Evolutionary conservation across 2,888 invertebrate genomes (phyloP).

Genomic region (Eurytoma californica): DNA sequence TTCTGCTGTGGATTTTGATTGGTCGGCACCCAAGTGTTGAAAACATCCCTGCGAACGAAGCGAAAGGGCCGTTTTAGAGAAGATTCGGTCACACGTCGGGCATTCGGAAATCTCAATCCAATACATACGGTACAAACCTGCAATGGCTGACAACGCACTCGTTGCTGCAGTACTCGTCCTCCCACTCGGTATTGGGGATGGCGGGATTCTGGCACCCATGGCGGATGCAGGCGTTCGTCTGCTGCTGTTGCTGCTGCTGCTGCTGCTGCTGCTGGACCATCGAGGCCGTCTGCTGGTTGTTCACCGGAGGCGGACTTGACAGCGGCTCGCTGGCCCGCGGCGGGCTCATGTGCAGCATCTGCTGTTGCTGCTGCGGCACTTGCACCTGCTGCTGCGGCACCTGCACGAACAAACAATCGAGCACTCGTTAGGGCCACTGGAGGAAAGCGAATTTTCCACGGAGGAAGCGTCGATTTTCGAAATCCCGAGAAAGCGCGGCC

Average conservation of each 20-base stretch:
- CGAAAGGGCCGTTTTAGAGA: conserved; percentile 5
- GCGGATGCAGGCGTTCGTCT: conserved; percentile 83
- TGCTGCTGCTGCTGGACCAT: conserved; percentile 51
- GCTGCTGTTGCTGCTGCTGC: conserved; percentile 63
- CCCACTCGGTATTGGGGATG: conserved; percentile 95
- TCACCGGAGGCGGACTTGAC: conserved; percentile 67
- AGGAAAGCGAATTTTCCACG: background rate
- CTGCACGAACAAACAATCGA: conserved; percentile 49
- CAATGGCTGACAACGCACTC: conserved; percentile 97
- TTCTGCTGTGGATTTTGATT: conserved; percentile 88
- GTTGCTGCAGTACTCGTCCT: conserved; percentile 97
- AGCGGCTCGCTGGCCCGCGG: conserved; percentile 67
- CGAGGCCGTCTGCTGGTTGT: conserved; percentile 50
- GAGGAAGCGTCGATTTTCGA: background rate
- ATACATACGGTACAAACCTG: conserved; percentile 78
- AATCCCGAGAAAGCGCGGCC: too few relatives aligned
- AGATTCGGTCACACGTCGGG: background rate
- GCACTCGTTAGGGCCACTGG: background rate
- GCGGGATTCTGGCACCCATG: conserved; percentile 94
- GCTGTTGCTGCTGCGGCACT: conserved; percentile 71
- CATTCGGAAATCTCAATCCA: background rate
- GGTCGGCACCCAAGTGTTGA: conserved; percentile 91
- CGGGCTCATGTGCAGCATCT: conserved; percentile 72
- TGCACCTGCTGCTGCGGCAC: conserved; percentile 68
- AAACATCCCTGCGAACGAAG: conserved; percentile 85